Evolutionary conservation across 2,113 vertebrate genomes (phyloP), one percentile per base, ranked within the genome.

Genomic region (Psophia crepitans): DNA sequence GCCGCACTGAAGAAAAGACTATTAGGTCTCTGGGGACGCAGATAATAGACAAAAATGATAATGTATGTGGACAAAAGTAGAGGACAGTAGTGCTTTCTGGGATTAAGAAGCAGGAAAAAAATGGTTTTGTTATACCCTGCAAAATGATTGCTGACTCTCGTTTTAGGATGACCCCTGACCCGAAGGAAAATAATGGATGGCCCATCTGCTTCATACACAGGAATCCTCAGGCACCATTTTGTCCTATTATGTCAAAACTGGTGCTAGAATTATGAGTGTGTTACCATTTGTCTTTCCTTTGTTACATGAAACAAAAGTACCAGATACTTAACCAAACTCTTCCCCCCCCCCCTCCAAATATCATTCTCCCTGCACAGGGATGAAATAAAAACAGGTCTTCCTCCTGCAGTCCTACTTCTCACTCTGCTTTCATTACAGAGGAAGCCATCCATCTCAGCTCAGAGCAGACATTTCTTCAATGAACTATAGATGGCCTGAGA

Each of bases 1-100:
- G 95, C 83, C 0, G 0, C 61, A 75, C 87, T 85, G 94, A 96
- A 96, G 89, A 92, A 96, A 96, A 94, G 96, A 89, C 92, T 93
- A 95, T 96, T 88, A 84, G 91, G 89, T 96, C 96, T 96, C 91
- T 60, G 85, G 96, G 89, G 95, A 94, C 1, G 4, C 54, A 87
- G 81, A 96, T 97, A 96, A 96, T 91, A 94, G 97, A 88, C 87
- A 94, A 96, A 97, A 96, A 96, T 95, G 68, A 95, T 97, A 96
- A 96, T 96, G 70, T 82, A 89, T 89, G 84, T 95, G 94, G 93
- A 95, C 94, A 94, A 95, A 96, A 96, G 92, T 87, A 95, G 81
- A 91, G 84, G 89, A 96, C 90, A 96, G 93, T 95, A 95, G 79
- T 90, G 94, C 60, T 96, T 95, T 91, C 87, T 96, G 89, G 86